Evolutionary conservation across 1,140 invertebrate species (phyloP).

Genomic region (Drosophila mojavensis): DNA sequence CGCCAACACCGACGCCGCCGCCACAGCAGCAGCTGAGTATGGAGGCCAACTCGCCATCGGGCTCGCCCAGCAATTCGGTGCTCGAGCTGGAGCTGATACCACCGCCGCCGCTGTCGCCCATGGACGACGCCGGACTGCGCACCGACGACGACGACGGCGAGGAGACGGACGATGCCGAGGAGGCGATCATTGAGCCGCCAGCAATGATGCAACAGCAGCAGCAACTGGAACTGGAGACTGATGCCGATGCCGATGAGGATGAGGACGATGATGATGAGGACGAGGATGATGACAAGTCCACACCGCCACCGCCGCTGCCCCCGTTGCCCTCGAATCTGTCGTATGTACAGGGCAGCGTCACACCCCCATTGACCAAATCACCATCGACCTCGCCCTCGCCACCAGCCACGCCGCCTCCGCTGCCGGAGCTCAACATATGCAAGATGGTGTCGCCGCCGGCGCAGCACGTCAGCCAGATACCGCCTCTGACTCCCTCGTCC

Average conservation of each 20-base stretch:
- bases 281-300: slow-evolving; percentile 70
- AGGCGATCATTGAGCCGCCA: slow-evolving; percentile 29
- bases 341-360: slow-evolving; percentile 71
- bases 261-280: slow-evolving; percentile 49
- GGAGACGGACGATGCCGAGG: slow-evolving; percentile 63
- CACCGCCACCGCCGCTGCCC: slow-evolving; percentile 76
- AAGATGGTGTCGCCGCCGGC: slow-evolving; percentile 79
- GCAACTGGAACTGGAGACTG: slow-evolving; percentile 7
- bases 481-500: slow-evolving; percentile 74
- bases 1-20: slow-evolving; percentile 77
- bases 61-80: slow-evolving; percentile 69
- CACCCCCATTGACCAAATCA: slow-evolving; percentile 73
- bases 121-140: slow-evolving; percentile 57
- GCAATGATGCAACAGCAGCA: slow-evolving; percentile 25
- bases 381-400: slow-evolving; percentile 79
- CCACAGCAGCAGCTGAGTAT: slow-evolving; percentile 56
- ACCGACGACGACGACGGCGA: slow-evolving; percentile 72
- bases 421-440: slow-evolving; percentile 62
- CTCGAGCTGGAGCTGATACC: slow-evolving; percentile 73
- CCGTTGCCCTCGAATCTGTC: slow-evolving; percentile 78
- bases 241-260: slow-evolving; percentile 22
- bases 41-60: slow-evolving; percentile 44
- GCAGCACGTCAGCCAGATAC: slow-evolving; percentile 63
- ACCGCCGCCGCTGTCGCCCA: slow-evolving; percentile 71
- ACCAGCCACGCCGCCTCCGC: slow-evolving; percentile 73